Evolutionary conservation across 2,113 vertebrate species (phyloP).

Genomic region (Tragelaphus strepsiceros): DNA sequence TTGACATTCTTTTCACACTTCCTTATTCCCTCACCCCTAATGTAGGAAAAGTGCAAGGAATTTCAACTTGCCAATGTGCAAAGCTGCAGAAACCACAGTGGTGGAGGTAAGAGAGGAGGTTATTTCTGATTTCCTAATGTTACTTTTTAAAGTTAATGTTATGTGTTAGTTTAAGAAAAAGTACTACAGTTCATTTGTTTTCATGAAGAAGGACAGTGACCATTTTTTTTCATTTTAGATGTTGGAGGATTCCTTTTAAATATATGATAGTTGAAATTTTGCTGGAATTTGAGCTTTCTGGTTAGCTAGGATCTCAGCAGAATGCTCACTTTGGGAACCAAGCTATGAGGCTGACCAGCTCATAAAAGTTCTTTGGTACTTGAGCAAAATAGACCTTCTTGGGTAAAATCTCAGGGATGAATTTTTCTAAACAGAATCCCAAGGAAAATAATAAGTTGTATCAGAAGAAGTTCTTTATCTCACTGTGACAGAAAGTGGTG

Average conservation of each 20-base stretch:
- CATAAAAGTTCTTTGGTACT: not conserved
- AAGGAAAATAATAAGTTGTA: not conserved
- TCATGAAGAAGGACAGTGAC: not conserved
- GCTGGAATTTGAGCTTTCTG: not conserved
- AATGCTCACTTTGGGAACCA: not conserved
- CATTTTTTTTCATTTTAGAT: not conserved
- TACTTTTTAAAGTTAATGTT: not conserved
- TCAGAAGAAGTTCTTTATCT: not conserved
- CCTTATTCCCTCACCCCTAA: not conserved
- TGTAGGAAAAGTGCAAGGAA: constrained; percentile 95
- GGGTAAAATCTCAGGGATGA: not conserved
- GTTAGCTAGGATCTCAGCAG: not conserved
- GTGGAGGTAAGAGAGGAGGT: constrained; percentile 88
- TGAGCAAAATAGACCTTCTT: not conserved
- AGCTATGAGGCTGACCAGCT: not conserved
- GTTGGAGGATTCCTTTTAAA: not conserved
- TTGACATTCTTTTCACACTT: not conserved
- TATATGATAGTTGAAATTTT: not conserved
- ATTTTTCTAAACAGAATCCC: not conserved
- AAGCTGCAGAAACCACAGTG: constrained; percentile 93
- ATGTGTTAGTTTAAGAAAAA: not conserved
- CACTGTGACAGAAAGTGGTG: not conserved
- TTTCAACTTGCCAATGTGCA: constrained; percentile 99
- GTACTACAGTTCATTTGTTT: not conserved
- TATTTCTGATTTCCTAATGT: not conserved